phyloP scores from a whole-genome alignment of 2,888 invertebrate species.

The Drosophila cracens region DNA sequence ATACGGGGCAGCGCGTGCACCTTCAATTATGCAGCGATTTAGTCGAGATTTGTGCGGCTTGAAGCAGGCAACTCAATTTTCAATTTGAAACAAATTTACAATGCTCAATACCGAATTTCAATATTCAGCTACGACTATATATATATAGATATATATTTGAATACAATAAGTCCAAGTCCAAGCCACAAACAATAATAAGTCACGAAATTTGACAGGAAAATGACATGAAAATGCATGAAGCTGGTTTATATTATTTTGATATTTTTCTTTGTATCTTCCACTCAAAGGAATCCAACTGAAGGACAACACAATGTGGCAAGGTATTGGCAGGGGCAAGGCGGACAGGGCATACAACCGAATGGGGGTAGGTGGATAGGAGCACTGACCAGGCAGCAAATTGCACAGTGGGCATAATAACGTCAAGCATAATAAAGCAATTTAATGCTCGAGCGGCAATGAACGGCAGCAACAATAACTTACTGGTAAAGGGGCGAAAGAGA shows the following conservation, averaged over 20 bases:
- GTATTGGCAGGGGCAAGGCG: neutral
- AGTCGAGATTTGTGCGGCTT: slow-evolving; percentile 11
- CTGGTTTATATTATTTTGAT: slow-evolving; percentile 8
- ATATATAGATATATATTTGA: neutral
- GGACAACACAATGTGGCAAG: slow-evolving; percentile 27
- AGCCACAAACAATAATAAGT: neutral
- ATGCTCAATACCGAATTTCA: neutral
- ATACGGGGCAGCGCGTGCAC: slow-evolving; percentile 24
- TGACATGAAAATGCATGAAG: slow-evolving; percentile 27
- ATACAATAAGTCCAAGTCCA: too few relatives aligned
- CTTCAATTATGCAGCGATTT: slow-evolving; percentile 51
- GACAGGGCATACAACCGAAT: neutral
- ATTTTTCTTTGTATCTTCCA: slow-evolving; percentile 36
- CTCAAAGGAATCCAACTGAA: slow-evolving; percentile 27
- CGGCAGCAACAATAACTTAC: slow-evolving; percentile 51
- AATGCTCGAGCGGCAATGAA: slow-evolving; percentile 69
- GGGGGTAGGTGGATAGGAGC: slow-evolving; percentile 3
- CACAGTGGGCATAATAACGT: slow-evolving; percentile 68
- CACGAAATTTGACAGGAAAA: slow-evolving; percentile 34
- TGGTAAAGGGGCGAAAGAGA: slow-evolving; percentile 3
- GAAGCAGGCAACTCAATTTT: slow-evolving; percentile 34
- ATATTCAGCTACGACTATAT: slow-evolving; percentile 18
- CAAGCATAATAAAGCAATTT: slow-evolving; percentile 79
- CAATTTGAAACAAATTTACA: slow-evolving; percentile 6
- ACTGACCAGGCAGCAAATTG: slow-evolving; percentile 65